Evolutionary conservation across 2,113 vertebrate species (phyloP).

Genomic region (Polypterus senegalus): DNA sequence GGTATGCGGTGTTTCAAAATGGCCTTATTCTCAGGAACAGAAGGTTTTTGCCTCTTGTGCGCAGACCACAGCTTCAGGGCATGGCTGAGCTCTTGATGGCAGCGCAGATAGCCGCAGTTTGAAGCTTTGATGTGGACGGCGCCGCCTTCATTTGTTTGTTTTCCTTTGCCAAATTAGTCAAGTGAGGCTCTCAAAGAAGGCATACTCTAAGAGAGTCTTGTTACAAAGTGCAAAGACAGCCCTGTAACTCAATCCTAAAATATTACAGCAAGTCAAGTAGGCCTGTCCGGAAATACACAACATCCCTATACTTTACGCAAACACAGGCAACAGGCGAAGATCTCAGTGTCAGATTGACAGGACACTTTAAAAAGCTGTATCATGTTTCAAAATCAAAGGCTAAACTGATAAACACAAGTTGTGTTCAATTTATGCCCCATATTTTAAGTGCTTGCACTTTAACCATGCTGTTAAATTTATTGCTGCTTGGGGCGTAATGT

Average conservation of each 20-base stretch:
- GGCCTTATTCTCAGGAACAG: background rate
- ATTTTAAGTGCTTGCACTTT: conserved; percentile 29
- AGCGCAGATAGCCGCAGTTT: conserved; percentile 8
- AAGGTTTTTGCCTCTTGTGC: conserved; percentile 2
- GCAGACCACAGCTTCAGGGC: background rate
- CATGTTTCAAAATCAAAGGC: background rate
- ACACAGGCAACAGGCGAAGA: background rate
- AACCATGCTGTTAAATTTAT: conserved; percentile 29
- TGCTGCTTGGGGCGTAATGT: conserved; percentile 33
- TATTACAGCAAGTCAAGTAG: conserved; percentile 8
- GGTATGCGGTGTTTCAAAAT: too few relatives aligned
- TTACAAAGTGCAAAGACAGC: conserved; percentile 12
- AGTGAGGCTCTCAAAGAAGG: conserved; percentile 6
- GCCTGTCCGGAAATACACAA: background rate
- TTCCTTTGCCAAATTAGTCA: conserved; percentile 20
- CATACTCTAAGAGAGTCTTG: conserved; percentile 12
- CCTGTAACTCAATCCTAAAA: conserved; percentile 20
- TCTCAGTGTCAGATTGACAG: conserved; percentile 1
- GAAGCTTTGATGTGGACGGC: conserved; percentile 24
- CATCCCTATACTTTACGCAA: background rate
- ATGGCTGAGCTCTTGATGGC: background rate
- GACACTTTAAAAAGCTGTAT: background rate
- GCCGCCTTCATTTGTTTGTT: conserved; percentile 23
- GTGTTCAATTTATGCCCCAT: conserved; percentile 12
- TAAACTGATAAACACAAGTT: conserved; percentile 9